A percentile compares a stretch with the other conserved stretches of the same genome.
phyloP scores from a whole-genome alignment of 2,113 vertebrate species.

The Sebastes schlegelii region DNA sequence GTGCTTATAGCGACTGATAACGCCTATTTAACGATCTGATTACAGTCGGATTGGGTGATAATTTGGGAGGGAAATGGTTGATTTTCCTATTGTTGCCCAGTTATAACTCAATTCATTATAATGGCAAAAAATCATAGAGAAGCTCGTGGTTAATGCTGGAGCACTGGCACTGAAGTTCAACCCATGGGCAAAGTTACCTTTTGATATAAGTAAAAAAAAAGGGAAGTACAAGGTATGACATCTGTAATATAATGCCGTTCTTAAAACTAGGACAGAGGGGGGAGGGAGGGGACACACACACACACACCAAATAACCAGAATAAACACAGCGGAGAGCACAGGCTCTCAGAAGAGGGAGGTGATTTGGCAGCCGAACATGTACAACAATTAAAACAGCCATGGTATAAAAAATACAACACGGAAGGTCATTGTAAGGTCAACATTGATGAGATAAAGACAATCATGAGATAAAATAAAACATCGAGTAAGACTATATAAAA shows the following conservation, averaged over 20 bases:
- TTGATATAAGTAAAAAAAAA: not conserved
- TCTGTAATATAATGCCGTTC: slow-evolving; percentile 8
- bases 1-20: too few species aligned
- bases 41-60: too few species aligned
- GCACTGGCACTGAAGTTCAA: not conserved
- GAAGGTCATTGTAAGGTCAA: slow-evolving; percentile 4
- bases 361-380: slow-evolving; percentile 64
- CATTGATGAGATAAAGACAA: slow-evolving; percentile 41
- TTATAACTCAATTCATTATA: not conserved
- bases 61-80: not conserved
- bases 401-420: slow-evolving; percentile 29
- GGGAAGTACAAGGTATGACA: not conserved
- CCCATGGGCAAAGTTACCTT: not conserved
- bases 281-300: too few species aligned
- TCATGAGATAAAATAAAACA: slow-evolving; percentile 22
- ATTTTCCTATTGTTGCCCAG: not conserved
- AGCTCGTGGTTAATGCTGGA: not conserved
- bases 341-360: not conserved
- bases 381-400: slow-evolving; percentile 34
- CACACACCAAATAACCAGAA: not conserved
- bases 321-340: slow-evolving; percentile 11
- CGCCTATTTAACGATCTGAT: too few species aligned
- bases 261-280: not conserved
- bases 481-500: slow-evolving; percentile 37
- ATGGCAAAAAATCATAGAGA: slow-evolving; percentile 13